Base-by-base conservation (phyloP, 1,140 invertebrate species). In the Teleogryllus occipitalis region DNA sequence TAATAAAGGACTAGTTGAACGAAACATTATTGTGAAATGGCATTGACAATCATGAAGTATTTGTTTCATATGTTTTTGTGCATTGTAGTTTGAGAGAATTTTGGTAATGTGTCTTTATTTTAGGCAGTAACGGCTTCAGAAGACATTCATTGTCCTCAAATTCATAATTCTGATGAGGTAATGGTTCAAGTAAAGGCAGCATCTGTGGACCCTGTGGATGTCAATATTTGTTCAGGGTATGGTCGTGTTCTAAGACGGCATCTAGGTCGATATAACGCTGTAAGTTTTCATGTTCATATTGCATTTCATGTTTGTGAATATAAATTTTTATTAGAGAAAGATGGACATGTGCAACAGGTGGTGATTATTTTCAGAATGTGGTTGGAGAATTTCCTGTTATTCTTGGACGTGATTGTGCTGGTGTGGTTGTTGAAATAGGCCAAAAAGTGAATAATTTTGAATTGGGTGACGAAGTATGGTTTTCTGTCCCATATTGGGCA, bases 401-500 rank as follows among this genome's bases (percentile, higher is more conserved):
- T 78, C 84, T 93, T 7, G 93, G 93, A 7, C 87, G 93, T 82
- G 92, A 93, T 85, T 93, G 92, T 83, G 86, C 91, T 8, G 93
- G 92, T 27, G 83, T 92, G 74, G 88, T 94, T 10, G 85, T 91
- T 39, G 91, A 92, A 77, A 87, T 92, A 76, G 92, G 92, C 46
- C 87, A 85, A 78, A 86, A 86, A 80, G 91, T 93, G 7, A 85
- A 85, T 15, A 85, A 87, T 76, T 88, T 92, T 81, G 89, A 91
- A 82, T 87, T 91, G 65, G 92, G 91, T 7, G 91, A 93, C 81
- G 90, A 92, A 85, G 90, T 91, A 7, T 91, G 89, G 86, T 85
- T 90, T 48, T 89, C 89, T 18, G 85, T 90, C 74, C 90, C 90
- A 73, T 89, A 88, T 76, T 90, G 89, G 89, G 85, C 87, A 14